A percentile compares a stretch with the other conserved stretches of the same genome.
These are phyloP conservation scores for Caloenas nicobarica DNA, from an alignment of 2,113 vertebrate genomes.

Conservation along the genomic window DNA sequence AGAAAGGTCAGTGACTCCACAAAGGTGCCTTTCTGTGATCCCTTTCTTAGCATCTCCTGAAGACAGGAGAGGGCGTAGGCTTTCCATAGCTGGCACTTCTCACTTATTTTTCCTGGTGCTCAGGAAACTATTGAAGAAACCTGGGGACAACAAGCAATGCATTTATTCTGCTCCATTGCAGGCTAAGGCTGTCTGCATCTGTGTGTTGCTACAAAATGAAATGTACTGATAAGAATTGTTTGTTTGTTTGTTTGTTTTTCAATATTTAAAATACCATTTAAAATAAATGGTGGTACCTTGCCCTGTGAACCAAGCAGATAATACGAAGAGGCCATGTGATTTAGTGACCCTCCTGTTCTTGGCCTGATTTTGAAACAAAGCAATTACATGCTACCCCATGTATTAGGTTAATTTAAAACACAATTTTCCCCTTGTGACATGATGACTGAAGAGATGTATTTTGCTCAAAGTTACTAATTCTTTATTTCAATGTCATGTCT, in stretches of 20 bases:
- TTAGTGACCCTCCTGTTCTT: not conserved
- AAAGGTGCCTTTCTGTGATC: not conserved
- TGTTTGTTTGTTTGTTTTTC: too few relatives aligned
- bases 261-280: not conserved
- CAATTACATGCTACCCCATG: not conserved
- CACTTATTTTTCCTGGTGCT: not conserved
- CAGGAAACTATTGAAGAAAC: not conserved
- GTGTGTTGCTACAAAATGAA: not conserved
- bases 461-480: conserved; percentile 1
- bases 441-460: not conserved
- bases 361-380: not conserved
- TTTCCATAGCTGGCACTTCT: not conserved
- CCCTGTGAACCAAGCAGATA: rapidly evolving
- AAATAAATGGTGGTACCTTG: not conserved
- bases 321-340: not conserved
- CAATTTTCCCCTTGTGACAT: not conserved
- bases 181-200: not conserved
- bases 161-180: not conserved
- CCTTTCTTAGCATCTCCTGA: not conserved
- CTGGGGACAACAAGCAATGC: rapidly evolving
- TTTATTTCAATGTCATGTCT: conserved; percentile 23
- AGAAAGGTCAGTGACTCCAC: not conserved
- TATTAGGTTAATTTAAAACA: not conserved
- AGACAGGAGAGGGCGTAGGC: not conserved
- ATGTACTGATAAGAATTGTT: not conserved